Percentiles rank a stretch among this genome's conserved stretches.
Evolutionary conservation across 2,888 invertebrate species (phyloP).

Genomic region (Athripsodes cinereus): DNA sequence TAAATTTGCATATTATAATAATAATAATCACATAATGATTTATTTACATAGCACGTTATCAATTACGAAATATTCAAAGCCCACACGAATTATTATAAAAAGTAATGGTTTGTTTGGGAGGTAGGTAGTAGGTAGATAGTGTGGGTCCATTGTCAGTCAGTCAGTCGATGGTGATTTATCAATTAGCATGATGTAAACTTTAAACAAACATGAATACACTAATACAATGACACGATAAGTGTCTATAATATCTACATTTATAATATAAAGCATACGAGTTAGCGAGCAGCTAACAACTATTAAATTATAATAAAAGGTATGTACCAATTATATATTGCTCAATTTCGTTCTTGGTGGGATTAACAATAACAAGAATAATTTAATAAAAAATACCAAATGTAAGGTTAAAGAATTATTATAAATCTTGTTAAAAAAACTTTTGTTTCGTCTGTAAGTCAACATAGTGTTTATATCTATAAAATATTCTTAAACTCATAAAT

Average conservation of each 20-base stretch:
- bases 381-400: too few species aligned
- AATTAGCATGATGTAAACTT: conserved; percentile 1
- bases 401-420: too few species aligned
- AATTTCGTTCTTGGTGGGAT: too few species aligned
- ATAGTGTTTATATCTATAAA: too few species aligned
- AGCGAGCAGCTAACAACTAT: not conserved
- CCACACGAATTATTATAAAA: not conserved
- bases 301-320: not conserved
- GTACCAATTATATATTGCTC: too few species aligned
- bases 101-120: not conserved
- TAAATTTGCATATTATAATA: not conserved
- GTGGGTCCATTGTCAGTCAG: not conserved
- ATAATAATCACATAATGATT: not conserved
- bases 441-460: too few species aligned
- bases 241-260: not conserved
- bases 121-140: too few species aligned
- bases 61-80: not conserved
- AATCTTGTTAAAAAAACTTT: too few species aligned
- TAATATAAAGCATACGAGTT: too few species aligned
- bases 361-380: too few species aligned
- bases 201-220: not conserved
- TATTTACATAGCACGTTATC: not conserved
- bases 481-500: too few species aligned
- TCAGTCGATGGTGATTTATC: not conserved
- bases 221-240: not conserved